Evolutionary conservation across 2,888 invertebrate genomes (phyloP).

Genomic region (Zaprionus bogoriensis): DNA sequence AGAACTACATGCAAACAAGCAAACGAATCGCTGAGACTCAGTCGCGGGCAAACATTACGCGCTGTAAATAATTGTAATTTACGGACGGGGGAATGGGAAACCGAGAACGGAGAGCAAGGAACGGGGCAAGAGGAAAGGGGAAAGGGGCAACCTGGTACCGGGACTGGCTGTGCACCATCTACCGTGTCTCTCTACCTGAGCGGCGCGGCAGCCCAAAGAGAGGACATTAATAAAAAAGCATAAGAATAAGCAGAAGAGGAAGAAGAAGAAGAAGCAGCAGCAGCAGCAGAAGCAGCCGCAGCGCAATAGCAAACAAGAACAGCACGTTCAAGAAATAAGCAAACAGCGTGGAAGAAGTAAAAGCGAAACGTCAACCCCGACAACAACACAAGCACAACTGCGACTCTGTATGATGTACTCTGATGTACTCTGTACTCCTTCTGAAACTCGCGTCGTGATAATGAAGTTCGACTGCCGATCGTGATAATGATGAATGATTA

Average conservation of each 20-base stretch:
- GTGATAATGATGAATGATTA: conserved; percentile 64
- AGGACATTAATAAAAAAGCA: conserved; percentile 21
- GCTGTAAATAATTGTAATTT: conserved; percentile 74
- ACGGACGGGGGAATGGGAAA: conserved; percentile 46
- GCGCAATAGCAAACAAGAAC: conserved; percentile 62
- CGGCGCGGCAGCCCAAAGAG: conserved; percentile 43
- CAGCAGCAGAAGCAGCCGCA: conserved; percentile 16
- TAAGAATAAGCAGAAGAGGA: conserved; percentile 17
- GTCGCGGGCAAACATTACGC: conserved; percentile 44
- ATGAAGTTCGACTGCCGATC: conserved; percentile 58
- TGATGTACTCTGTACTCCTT: not conserved
- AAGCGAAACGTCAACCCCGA: conserved; percentile 61
- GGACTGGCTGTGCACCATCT: conserved; percentile 32
- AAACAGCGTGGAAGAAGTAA: conserved; percentile 59
- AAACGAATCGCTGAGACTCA: conserved; percentile 1
- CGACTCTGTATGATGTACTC: not conserved
- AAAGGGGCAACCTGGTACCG: conserved; percentile 8
- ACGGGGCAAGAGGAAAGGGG: not conserved
- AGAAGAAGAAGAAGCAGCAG: conserved; percentile 12
- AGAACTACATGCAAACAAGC: not conserved
- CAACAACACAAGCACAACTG: not conserved
- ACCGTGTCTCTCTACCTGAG: conserved; percentile 55
- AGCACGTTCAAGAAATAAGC: conserved; percentile 77
- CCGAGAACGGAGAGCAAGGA: not conserved
- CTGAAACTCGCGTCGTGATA: no score